These are phyloP conservation scores for Cinclus mexicanus DNA, from an alignment of 2,113 vertebrate species.

Conservation along the genomic window DNA sequence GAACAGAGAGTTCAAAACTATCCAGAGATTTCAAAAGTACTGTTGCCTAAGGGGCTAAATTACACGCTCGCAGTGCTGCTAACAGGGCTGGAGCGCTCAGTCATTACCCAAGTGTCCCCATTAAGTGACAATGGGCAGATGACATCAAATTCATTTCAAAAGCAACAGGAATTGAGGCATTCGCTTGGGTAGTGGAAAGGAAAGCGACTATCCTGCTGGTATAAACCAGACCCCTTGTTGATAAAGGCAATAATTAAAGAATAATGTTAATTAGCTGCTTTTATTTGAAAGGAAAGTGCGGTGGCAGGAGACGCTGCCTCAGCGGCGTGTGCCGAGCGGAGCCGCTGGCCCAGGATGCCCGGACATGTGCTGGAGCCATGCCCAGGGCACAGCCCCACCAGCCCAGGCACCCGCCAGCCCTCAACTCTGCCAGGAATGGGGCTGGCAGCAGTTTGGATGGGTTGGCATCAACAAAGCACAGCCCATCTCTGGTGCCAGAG, in stretches of 20 bases:
- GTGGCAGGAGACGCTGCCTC: slow-evolving; percentile 55
- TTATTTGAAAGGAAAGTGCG: slow-evolving; percentile 71
- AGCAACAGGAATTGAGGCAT: slow-evolving; percentile 76
- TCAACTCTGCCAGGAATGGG: neutral
- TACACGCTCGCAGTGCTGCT: slow-evolving; percentile 89
- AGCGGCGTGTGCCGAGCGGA: neutral
- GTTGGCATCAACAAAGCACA: fast-evolving
- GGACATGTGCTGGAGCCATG: neutral
- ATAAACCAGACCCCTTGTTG: slow-evolving; percentile 83
- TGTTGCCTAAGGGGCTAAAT: slow-evolving; percentile 88
- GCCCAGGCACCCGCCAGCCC: neutral
- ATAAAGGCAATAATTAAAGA: slow-evolving; percentile 89
- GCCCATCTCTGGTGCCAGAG: fast-evolving
- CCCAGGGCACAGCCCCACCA: neutral
- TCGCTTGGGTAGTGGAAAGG: slow-evolving; percentile 76
- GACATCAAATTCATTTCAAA: slow-evolving; percentile 88
- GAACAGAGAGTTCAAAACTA: slow-evolving; percentile 91
- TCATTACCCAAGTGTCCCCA: slow-evolving; percentile 87
- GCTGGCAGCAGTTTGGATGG: neutral
- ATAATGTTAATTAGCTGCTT: slow-evolving; percentile 88
- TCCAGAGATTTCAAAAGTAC: slow-evolving; percentile 85
- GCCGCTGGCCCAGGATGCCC: neutral
- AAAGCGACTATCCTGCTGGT: slow-evolving; percentile 79
- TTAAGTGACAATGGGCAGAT: slow-evolving; percentile 88
- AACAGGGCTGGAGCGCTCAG: slow-evolving; percentile 81